Base-by-base conservation (phyloP, 2,113 vertebrate species). In the Lamprotornis superbus region DNA sequence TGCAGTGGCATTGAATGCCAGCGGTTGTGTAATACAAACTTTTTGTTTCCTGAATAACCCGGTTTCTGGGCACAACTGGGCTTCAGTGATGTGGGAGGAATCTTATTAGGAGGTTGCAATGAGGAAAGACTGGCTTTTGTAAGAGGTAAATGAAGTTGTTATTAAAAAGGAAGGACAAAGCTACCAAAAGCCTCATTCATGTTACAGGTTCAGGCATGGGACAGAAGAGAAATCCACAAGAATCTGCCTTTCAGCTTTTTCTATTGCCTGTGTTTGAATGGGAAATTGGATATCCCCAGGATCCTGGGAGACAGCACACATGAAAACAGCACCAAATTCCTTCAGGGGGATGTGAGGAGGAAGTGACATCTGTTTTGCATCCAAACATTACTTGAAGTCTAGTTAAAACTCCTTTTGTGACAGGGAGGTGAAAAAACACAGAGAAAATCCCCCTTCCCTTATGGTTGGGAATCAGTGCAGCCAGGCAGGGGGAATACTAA, bases 161-260 rank as follows among this genome's bases (percentile, higher is more conserved):
- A 95, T 95, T 94, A 96, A 96, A 95, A 95, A 91, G 78, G 50
- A 88, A 93, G 21, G 90, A 96, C 92, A 96, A 96, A 95, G 89
- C 83, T 94, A 82, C 88, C 78, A 92, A 95, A 95, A 87, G 88
- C 93, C 83, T 95, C 80, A 93, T 93, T 96, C 90, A 80, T 74
- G 75, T 93, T 96, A 74, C 92, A 91, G 93, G 88, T 95, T 97
- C 7, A 55, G 94, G 71, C 86, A 94, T 70, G 91, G 93, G 83
- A 91, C 73, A 95, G 88, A 92, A 69, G 82, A 93, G 92, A 96
- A 96, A 94, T 94, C 83, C 73, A 89, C 94, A 95, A 86, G 94
- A 95, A 96, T 94, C 78, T 96, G 83, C 92, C 92, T 96, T 97
- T 94, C 91, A 94, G 77, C 89, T 97, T 95, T 94, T 96, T 96